Percentiles rank a stretch among this genome's conserved stretches.
phyloP scores from a whole-genome alignment of 2,113 vertebrate genomes.

The Lasiurus borealis region DNA sequence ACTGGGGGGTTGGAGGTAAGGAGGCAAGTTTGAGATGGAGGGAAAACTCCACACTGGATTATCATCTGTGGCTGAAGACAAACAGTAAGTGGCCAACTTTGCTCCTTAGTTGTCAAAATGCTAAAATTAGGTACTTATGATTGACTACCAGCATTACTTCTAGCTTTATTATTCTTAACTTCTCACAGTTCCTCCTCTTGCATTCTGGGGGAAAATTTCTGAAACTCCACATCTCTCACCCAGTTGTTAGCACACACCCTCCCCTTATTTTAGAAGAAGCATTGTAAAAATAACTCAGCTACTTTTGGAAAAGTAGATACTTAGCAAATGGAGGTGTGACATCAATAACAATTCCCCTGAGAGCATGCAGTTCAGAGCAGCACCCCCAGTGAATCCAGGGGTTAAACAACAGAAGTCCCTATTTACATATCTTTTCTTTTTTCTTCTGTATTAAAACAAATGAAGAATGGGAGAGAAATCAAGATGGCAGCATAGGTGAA shows the following conservation, averaged over 20 bases:
- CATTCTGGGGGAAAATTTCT: background rate
- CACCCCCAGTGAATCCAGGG: background rate
- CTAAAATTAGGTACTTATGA: background rate
- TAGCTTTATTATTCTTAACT: background rate
- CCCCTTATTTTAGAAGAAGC: background rate
- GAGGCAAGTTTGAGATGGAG: background rate
- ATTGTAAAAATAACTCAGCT: background rate
- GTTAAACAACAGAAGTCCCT: background rate
- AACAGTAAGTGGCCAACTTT: background rate
- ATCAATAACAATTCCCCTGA: background rate
- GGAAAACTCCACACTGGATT: background rate
- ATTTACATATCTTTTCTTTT: background rate
- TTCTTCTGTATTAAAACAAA: conserved; percentile 25
- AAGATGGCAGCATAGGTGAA: no score
- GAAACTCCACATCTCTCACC: background rate
- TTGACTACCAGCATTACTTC: background rate
- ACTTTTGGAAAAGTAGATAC: background rate
- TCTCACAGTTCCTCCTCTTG: background rate
- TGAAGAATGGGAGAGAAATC: background rate
- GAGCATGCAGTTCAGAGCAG: background rate
- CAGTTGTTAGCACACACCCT: background rate
- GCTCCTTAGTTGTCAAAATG: background rate
- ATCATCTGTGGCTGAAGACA: background rate
- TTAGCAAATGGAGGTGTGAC: background rate
- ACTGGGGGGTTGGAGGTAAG: background rate